phyloP scores from a whole-genome alignment of 1,140 invertebrate species.

The Atta colombica region DNA sequence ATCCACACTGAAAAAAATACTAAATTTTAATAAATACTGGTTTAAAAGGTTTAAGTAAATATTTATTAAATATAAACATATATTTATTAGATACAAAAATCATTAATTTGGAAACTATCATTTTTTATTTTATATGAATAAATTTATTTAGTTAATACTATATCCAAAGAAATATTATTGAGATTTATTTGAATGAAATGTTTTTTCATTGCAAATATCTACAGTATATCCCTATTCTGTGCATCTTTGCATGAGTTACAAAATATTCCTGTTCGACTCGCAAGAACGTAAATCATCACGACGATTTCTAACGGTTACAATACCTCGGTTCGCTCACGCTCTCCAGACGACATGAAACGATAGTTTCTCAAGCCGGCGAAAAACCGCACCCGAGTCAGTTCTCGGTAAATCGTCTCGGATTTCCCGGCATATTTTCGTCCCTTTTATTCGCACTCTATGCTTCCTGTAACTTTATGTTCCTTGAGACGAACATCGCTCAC shows the following conservation, averaged over 20 bases:
- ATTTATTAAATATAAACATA: no score
- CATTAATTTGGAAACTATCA: no score
- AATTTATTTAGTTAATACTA: no score
- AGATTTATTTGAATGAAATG: no score
- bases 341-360: constrained; percentile 38
- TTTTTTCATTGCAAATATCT: no score
- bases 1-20: background rate
- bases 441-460: constrained; percentile 57
- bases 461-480: constrained; percentile 58
- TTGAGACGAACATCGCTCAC: constrained; percentile 56
- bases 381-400: constrained; percentile 43
- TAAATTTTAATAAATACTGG: no score
- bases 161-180: no score
- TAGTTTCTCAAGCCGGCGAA: constrained; percentile 56
- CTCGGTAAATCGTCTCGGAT: constrained; percentile 62
- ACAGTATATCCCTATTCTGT: background rate
- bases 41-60: no score
- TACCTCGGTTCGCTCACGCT: constrained; percentile 26
- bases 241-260: background rate
- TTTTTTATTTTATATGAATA: no score
- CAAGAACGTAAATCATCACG: constrained; percentile 50
- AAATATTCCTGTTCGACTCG: constrained; percentile 39
- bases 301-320: constrained; percentile 42
- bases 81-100: no score
- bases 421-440: constrained; percentile 53